Conservation (phyloP, 2,113 vertebrate genomes). For the Tiliqua scincoides region DNA sequence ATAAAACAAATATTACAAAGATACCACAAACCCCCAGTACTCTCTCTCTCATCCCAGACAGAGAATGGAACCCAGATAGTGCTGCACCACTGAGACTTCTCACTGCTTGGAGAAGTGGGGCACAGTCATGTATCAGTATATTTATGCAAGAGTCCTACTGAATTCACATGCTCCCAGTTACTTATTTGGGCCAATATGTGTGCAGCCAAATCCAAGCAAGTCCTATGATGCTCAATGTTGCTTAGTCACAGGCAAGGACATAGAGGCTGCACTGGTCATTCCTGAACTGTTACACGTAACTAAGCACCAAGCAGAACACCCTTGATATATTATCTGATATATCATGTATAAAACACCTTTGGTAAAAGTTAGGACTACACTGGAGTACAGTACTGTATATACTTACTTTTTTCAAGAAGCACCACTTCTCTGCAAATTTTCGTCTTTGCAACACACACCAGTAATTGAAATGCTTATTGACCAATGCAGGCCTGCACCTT, state of each 20-base stretch:
- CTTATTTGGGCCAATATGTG: no score
- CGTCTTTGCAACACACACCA: not conserved
- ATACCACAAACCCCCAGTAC: no score
- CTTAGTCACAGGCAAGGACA: not conserved
- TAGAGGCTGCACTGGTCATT: not conserved
- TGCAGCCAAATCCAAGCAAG: no score
- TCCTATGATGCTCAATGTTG: no score
- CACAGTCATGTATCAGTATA: no score
- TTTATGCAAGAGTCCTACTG: no score
- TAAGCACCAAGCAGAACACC: not conserved
- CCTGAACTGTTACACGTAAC: not conserved
- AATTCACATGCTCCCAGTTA: no score
- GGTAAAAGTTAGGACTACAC: not conserved
- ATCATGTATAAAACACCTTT: not conserved
- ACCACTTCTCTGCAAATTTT: not conserved
- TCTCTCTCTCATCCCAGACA: no score
- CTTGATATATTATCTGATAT: not conserved
- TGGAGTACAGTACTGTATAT: not conserved
- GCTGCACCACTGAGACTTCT: no score
- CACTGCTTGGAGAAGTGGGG: no score
- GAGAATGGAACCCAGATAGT: no score
- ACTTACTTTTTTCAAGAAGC: constrained; percentile 5
- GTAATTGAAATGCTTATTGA: not conserved
- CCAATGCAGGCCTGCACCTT: not conserved
- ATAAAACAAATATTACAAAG: no score